Base-by-base conservation (phyloP, 2,888 invertebrate genomes). In the Nomada fabriciana region DNA sequence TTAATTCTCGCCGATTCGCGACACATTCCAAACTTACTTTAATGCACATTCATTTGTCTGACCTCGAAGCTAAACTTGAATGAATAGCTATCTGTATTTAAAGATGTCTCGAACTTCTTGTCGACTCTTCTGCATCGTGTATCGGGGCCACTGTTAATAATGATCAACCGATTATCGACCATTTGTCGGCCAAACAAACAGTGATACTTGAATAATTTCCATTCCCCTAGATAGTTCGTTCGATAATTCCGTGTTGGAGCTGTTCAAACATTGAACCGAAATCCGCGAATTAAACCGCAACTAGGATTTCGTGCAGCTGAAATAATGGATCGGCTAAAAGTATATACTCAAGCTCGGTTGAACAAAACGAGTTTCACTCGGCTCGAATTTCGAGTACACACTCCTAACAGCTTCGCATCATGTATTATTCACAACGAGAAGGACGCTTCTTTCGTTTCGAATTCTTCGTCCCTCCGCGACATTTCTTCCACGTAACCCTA, bases 61-160 rank as follows among this genome's bases (percentile, higher is more conserved):
- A 82, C 77, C 73, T 80, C 77, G 73, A 36, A 47, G 60, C 50
- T 61, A 57, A 55, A 76, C 71, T 70, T 69, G 73, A 82, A 83
- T 74, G 82, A 82, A 83, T 82, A 82, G 69, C 55, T 69, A 65
- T 75, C 57, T 72, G 60, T 76, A 69, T 73, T 82, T 76, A 76
- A 64, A 53, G 69, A 50, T 69, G 50, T 60, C 23, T 61, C 29
- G 15, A 29, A n/a, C 20, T 50, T 25, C 47, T 47, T 60, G 47
- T n/a, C 55, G 60, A n/a, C 25, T 52, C 57, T 52, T 67, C 13
- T 50, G 55, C 50, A 20, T 61, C 23, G n/a, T 43, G n/a, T 20
- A 36, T 29, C 20, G 23, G 20, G 63, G 52, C 61, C 23, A 10
- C 10, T 23, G 10, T 43, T 50, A 18, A 7, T 47, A 9, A 20